Percentiles rank a stretch among this genome's conserved stretches.
phyloP scores from a whole-genome alignment of 1,140 invertebrate genomes.

The Ericerus pela region DNA sequence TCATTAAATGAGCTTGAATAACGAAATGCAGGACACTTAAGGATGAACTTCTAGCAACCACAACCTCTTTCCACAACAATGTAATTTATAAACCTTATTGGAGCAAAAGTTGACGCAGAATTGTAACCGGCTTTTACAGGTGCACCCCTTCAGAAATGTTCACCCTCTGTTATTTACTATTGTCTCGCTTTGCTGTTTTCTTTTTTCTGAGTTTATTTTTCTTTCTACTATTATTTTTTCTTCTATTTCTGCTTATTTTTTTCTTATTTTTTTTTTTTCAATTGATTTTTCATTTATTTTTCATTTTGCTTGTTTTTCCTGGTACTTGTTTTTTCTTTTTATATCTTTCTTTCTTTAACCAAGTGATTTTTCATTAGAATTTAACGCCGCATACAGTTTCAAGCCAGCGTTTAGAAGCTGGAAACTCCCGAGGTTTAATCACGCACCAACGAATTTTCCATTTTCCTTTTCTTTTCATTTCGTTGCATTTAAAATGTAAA shows the following conservation, averaged over 20 bases:
- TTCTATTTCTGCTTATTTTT: slow-evolving; percentile 6
- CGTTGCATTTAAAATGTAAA: slow-evolving; percentile 12
- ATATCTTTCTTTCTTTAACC: too few relatives aligned
- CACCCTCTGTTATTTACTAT: slow-evolving; percentile 2
- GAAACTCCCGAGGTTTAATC: slow-evolving; percentile 4
- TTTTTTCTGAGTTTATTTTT: too few relatives aligned
- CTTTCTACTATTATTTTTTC: too few relatives aligned
- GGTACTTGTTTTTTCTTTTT: slow-evolving; percentile 3
- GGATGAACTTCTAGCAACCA: too few relatives aligned
- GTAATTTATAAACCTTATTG: too few relatives aligned
- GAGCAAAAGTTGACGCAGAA: neutral
- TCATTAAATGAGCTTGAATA: too few relatives aligned
- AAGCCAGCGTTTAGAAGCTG: slow-evolving; percentile 9
- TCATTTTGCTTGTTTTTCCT: slow-evolving; percentile 12
- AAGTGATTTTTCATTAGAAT: slow-evolving; percentile 11
- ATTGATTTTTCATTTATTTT: slow-evolving; percentile 12
- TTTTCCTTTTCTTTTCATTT: slow-evolving; percentile 12
- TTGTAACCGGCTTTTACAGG: neutral
- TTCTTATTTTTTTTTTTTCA: neutral
- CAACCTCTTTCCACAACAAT: too few relatives aligned
- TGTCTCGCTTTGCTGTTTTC: neutral
- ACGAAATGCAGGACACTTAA: too few relatives aligned
- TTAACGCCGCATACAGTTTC: slow-evolving; percentile 11
- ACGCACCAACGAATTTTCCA: slow-evolving; percentile 11
- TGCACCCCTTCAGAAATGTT: neutral